These are phyloP conservation scores for Pentalonia nigronervosa DNA, from an alignment of 1,140 invertebrate genomes.

Conservation along the genomic window DNA sequence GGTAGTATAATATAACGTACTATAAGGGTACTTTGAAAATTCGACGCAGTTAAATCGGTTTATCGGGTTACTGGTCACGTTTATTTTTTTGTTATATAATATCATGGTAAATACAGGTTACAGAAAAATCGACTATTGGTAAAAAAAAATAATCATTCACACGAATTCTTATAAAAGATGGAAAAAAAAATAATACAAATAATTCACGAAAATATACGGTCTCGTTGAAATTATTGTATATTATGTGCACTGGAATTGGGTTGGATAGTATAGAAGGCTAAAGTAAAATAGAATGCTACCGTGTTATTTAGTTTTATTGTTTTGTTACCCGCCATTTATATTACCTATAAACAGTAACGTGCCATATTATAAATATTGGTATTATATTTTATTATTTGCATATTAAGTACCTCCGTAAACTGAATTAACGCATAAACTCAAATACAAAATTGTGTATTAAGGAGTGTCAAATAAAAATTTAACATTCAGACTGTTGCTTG, in stretches of 20 bases:
- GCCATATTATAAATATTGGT: neutral
- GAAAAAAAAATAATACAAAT: neutral
- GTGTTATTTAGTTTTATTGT: neutral
- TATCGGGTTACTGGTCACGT: slow-evolving; percentile 6
- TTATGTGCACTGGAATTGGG: neutral
- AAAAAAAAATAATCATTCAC: neutral
- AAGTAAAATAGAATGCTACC: neutral
- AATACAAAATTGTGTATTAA: neutral
- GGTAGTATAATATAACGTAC: neutral
- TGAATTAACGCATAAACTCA: neutral
- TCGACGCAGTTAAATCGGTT: slow-evolving; percentile 11
- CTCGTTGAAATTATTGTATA: neutral
- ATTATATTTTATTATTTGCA: neutral
- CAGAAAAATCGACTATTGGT: neutral
- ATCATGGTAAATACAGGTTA: neutral
- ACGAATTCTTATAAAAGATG: neutral
- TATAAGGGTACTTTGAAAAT: neutral
- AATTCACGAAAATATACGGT: neutral
- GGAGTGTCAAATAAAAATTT: neutral
- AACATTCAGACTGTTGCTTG: neutral
- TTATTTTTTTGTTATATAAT: slow-evolving; percentile 9
- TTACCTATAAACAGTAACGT: neutral
- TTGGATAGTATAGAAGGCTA: neutral
- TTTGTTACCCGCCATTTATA: neutral
- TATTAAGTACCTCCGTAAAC: neutral